Base-by-base conservation (phyloP, 2,888 invertebrate genomes). In the Andrena bicolor region DNA sequence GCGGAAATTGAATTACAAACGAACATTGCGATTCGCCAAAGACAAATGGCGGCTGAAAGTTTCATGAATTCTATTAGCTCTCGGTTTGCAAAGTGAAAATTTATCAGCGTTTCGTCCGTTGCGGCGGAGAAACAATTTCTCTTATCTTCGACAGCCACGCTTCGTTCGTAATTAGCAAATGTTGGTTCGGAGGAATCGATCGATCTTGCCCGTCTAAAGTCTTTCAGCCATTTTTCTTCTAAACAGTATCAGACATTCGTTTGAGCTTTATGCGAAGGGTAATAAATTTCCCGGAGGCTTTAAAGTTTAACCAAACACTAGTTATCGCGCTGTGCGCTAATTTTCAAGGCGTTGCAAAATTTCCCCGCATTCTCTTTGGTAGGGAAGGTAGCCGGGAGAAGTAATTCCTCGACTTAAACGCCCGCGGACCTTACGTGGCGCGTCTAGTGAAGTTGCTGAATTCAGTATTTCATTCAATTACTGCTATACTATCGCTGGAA, bases 161-260 rank as follows among this genome's bases (percentile, higher is more conserved):
- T 28, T 51, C 51, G 35, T n/a, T 41, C 13, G 28, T 78, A 82
- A 83, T 82, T 83, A 83, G 53, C 75, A 72, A 82, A 83, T 82
- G 75, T 83, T 69, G 53, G 60, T 56, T 41, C 23, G 28, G n/a
- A 53, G 23, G 2, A 49, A 26, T 48, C 75, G 53, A 83, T 83
- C 82, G 72, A 81, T 83, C 69, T 65, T 53, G 2, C 48, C 35
- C 30, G 35, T 30, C 35, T 20, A 23, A 68, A 64, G 68, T 49
- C 68, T 53, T 13, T 26, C 1, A 20, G 26, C 56, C 64, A 71
- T 75, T 75, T 72, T 78, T 75, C 66, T 51, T 28, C 20, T 16
- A 16, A 23, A 16, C 13, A 8, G 5, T 1, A 30, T 32, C 71
- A 28, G 20, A 49, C 64, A 35, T 23, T 51, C 28, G 49, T 60